Base-by-base conservation (phyloP, 2,113 vertebrate species). In the Chauna torquata region DNA sequence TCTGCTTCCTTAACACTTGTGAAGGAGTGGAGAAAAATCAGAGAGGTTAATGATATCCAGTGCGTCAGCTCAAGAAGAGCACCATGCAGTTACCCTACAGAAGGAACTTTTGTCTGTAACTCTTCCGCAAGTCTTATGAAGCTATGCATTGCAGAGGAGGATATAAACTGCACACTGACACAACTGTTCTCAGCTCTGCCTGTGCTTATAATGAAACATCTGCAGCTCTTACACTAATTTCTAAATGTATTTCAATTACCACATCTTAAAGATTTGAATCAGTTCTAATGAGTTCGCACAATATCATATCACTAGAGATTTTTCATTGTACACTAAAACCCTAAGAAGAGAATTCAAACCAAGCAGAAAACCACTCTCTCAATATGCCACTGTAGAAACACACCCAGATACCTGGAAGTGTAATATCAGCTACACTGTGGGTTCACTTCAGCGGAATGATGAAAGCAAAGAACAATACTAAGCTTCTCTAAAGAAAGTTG, bases 241-340 rank as follows among this genome's bases (percentile, higher is more conserved):
- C 74, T 90, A 61, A 86, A 59, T 92, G 82, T 82, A 95, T 92
- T 94, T 74, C 74, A 91, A 52, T 91, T 85, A 76, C 58, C 70
- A n/a, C 1, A 12, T 86, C 78, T 80, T 70, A 80, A 88, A 88
- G 58, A 93, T 54, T 68, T 88, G 38, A 86, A 88, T 95, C 83
- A 42, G 24, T 62, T 59, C 57, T 87, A 88, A 93, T 28, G 59
- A 80, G 54, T 8, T 94, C 81, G 65, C 58, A 65, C n/a, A 72
- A 17, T 40, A 74, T 49, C 28, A 3, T 47, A 74, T 82, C 86
- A 92, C 50, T 81, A 70, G 52, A 81, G 70, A 59, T 88, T 68
- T 88, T 76, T 84, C 14, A 38, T 22, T 28, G 50, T 42, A 81
- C 24, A 42, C 11, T 72, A 82, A 49, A 81, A 80, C 13, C 22